Conservation (phyloP, 23 tunicate species). For the Ciona savignyi region DNA sequence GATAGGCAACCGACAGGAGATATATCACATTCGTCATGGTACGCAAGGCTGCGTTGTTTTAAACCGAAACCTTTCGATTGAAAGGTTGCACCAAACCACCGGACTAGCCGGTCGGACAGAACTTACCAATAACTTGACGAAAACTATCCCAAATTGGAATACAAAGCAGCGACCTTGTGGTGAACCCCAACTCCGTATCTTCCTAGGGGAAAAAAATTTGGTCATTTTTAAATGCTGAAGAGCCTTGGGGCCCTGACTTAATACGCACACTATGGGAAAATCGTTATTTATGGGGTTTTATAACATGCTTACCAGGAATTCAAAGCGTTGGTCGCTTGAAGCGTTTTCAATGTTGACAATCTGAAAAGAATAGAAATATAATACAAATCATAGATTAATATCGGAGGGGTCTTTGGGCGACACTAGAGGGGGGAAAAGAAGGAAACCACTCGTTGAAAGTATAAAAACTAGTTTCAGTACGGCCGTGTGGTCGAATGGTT, state of each 20-base stretch:
- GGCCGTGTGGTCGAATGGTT: too few species aligned
- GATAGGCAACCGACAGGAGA: background rate
- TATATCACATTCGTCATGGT: background rate
- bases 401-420: too few species aligned
- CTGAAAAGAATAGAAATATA: constrained; percentile 15
- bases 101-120: too few species aligned
- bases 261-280: too few species aligned
- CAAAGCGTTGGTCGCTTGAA: constrained; percentile 43
- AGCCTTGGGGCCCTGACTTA: too few species aligned
- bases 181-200: constrained; percentile 64
- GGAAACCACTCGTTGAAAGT: too few species aligned
- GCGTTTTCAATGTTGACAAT: constrained; percentile 53
- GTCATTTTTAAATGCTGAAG: too few species aligned
- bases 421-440: too few species aligned
- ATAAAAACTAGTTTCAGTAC: too few species aligned
- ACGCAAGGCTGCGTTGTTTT: background rate
- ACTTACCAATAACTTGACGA: constrained; percentile 76
- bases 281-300: background rate
- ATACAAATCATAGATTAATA: too few species aligned
- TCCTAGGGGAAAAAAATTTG: constrained; percentile 29
- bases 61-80: background rate
- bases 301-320: constrained; percentile 42
- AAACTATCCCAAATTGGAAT: constrained; percentile 69
- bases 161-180: constrained; percentile 57
- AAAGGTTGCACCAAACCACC: too few species aligned